Evolutionary conservation across 2,113 vertebrate species (phyloP).

Genomic region (Synchiropus splendidus): DNA sequence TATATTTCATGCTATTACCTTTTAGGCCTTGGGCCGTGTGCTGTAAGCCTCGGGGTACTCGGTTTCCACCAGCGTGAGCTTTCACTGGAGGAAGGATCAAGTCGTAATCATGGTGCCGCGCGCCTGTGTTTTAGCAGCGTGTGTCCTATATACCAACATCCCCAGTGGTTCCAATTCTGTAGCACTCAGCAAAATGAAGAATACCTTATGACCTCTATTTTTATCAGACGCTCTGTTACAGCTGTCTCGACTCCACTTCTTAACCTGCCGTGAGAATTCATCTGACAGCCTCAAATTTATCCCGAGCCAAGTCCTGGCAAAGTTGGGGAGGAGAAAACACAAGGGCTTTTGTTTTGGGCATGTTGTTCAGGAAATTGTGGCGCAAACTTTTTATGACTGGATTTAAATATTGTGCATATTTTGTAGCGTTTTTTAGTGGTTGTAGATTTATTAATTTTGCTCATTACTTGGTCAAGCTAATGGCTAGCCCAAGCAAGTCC

Average conservation of each 20-base stretch:
- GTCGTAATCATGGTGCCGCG: constrained; percentile 54
- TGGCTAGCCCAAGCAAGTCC: no score
- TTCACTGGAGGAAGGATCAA: constrained; percentile 56
- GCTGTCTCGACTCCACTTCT: constrained; percentile 17
- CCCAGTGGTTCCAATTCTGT: constrained; percentile 59
- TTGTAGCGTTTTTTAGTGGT: no score
- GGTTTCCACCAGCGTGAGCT: constrained; percentile 52
- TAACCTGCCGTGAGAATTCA: constrained; percentile 29
- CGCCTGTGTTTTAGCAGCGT: constrained; percentile 56
- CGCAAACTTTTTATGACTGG: no score
- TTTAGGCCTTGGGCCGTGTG: constrained; percentile 58
- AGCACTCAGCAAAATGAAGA: constrained; percentile 63
- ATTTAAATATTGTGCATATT: no score
- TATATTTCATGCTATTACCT: constrained; percentile 68
- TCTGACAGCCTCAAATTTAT: constrained; percentile 21
- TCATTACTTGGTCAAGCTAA: no score
- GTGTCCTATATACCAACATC: constrained; percentile 62
- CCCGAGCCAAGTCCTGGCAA: not conserved
- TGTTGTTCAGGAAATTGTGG: not conserved
- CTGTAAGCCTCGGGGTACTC: constrained; percentile 63
- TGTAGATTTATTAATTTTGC: no score
- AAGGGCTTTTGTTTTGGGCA: constrained; percentile 4
- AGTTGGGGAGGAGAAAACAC: not conserved
- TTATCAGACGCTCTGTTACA: constrained; percentile 50
- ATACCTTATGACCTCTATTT: constrained; percentile 63